Evolutionary conservation across 1,140 invertebrate genomes (phyloP), one percentile per base, ranked within the genome.

Genomic region (Eumaeus atala): DNA sequence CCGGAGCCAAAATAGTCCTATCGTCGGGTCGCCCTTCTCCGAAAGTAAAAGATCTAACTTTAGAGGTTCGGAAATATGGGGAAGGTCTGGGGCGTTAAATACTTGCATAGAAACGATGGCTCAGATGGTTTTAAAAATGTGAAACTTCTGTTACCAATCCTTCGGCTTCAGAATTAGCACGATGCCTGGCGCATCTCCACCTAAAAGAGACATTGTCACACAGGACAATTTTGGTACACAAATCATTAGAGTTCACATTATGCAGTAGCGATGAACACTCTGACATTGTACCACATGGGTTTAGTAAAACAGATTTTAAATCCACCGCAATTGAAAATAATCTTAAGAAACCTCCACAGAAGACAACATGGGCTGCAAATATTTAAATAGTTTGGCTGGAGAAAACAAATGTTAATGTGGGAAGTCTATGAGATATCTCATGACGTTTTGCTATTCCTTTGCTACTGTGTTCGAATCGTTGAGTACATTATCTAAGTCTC

Each of bases 61-160:
- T 79, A 34, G 64, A 81, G 47, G 64, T 72, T 6, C 76, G 69
- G 76, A 71, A 64, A 62, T 70, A 67, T 74, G 64, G 55, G 66
- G 63, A 64, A 70, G 70, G 62, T 51, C 51, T 12, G 38, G 61
- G 18, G 44, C 38, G 6, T 16, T 68, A 48, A 55, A 34, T 16
- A 33, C 34, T 8, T 71, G 56, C 65, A 1, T 70, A 60, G 59
- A 38, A 56, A 10, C 48, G 60, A 33, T 67, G 64, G 67, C 10
- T 56, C 1, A 28, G 17, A 28, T 72, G 64, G 64, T 51, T 49
- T 50, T 40, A 54, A 42, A 68, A 34, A 48, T 74, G 9, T 69
- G 63, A n/a, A 58, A 58, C 52, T 74, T 65, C 16, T 47, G 42
- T 9, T 18, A 18, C 9, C 9, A 47, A 47, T 18, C 16, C 16